Evolutionary conservation across 1,140 invertebrate species (phyloP).

Genomic region (Calephelis nemesis): DNA sequence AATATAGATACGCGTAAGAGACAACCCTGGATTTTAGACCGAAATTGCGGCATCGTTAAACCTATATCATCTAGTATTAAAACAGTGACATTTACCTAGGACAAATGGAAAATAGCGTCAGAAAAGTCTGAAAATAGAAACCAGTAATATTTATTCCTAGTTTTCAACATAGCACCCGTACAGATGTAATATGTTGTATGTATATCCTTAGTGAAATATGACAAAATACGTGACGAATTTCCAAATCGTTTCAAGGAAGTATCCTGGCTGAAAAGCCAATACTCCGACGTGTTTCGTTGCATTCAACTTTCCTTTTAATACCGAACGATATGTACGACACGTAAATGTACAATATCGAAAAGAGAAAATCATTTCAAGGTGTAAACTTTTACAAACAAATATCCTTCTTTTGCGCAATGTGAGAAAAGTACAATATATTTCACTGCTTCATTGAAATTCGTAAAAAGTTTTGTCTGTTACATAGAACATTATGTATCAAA

Average conservation of each 20-base stretch:
- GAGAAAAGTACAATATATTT: too few species aligned
- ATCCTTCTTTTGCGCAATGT: neutral
- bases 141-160: neutral
- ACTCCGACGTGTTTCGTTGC: constrained; percentile 13
- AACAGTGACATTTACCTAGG: too few species aligned
- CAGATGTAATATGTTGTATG: constrained; percentile 10
- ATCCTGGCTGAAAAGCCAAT: constrained; percentile 13
- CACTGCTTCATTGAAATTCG: too few species aligned
- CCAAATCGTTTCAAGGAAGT: constrained; percentile 9
- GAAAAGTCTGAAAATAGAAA: too few species aligned
- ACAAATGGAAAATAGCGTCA: too few species aligned
- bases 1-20: too few species aligned
- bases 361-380: neutral
- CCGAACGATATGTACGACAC: constrained; percentile 3
- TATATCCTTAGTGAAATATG: constrained; percentile 17
- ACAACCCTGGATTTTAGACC: too few species aligned
- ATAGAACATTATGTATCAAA: too few species aligned
- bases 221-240: constrained; percentile 13
- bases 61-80: too few species aligned
- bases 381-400: neutral
- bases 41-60: too few species aligned
- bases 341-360: neutral
- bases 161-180: neutral
- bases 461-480: too few species aligned
- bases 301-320: constrained; percentile 10